Evolutionary conservation across 2,888 invertebrate genomes (phyloP), one percentile per base, ranked within the genome.

Genomic region (Sussaba pulchella): DNA sequence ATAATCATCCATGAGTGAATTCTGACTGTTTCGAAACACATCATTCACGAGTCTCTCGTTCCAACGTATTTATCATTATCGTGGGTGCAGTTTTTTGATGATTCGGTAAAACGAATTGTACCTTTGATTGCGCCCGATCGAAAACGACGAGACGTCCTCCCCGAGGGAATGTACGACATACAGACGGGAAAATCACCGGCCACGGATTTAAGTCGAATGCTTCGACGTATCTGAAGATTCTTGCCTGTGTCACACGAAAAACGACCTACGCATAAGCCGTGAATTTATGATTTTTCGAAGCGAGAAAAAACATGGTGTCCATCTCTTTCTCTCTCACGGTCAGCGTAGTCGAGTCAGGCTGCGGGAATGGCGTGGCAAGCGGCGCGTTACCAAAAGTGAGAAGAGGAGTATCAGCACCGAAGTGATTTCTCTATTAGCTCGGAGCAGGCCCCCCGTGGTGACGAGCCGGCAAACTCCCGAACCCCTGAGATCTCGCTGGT

Each of bases 381-480:
- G 83, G 82, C 52, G 84, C 83, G 87, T 86, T 84, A 86, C 71
- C 82, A 86, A 88, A 85, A 87, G 88, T 83, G 86, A 84, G 84
- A 88, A 80, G 69, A 66, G 57, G 75, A 84, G 85, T 88, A 90
- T 89, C 88, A 87, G 83, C 87, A 83, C 85, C 84, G 81, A 83
- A 83, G 85, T 90, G 90, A 89, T 89, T 90, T 89, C 90, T 90
- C 87, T 90, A 90, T 90, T 90, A 90, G 88, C 83, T 88, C 78
- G 74, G 78, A 85, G 52, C 69, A 78, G 87, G 85, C 85, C 85
- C 87, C 90, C 89, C 83, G 87, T 86, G 85, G 89, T 82, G 89
- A 82, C 80, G 61, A 77, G 69, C 78, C 75, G 71, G 82, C 81
- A 66, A 83, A 82, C 79, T 81, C 14, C 64, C 76, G 77, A 76